These are phyloP conservation scores for Mustelus asterias DNA, from an alignment of 2,113 vertebrate species.

Conservation along the genomic window DNA sequence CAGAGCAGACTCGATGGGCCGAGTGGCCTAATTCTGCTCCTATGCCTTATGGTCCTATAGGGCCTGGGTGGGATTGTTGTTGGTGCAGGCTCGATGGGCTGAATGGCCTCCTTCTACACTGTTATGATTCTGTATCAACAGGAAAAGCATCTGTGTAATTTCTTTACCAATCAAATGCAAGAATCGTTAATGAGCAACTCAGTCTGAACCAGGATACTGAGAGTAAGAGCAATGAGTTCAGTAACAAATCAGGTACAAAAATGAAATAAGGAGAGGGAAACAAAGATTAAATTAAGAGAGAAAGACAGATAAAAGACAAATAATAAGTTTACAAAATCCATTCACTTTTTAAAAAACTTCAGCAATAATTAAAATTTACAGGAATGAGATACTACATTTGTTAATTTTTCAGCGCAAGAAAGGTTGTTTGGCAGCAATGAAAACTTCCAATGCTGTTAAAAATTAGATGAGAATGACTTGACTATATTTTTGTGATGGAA, in stretches of 20 bases:
- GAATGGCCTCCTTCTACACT: too few relatives aligned
- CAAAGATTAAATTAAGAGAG: too few relatives aligned
- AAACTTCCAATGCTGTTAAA: not conserved
- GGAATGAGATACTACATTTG: not conserved
- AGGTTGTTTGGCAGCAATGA: not conserved
- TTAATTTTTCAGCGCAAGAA: not conserved
- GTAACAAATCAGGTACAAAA: not conserved
- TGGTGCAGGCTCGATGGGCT: too few relatives aligned
- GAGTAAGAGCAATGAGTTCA: not conserved
- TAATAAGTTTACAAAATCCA: too few relatives aligned
- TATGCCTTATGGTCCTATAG: too few relatives aligned
- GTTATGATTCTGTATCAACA: not conserved
- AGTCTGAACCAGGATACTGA: not conserved
- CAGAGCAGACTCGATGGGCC: too few relatives aligned
- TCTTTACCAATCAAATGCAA: not conserved
- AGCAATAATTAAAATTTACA: not conserved
- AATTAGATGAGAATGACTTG: not conserved
- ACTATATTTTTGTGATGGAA: too few relatives aligned
- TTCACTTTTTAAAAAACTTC: not conserved
- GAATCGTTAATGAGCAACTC: not conserved
- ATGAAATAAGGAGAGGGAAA: not conserved
- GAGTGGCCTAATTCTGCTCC: too few relatives aligned
- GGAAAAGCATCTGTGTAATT: not conserved
- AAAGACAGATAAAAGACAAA: too few relatives aligned
- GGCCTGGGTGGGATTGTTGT: too few relatives aligned